phyloP scores from a whole-genome alignment of 2,797 vertebrate genomes.

The Mastacembelus armatus region DNA sequence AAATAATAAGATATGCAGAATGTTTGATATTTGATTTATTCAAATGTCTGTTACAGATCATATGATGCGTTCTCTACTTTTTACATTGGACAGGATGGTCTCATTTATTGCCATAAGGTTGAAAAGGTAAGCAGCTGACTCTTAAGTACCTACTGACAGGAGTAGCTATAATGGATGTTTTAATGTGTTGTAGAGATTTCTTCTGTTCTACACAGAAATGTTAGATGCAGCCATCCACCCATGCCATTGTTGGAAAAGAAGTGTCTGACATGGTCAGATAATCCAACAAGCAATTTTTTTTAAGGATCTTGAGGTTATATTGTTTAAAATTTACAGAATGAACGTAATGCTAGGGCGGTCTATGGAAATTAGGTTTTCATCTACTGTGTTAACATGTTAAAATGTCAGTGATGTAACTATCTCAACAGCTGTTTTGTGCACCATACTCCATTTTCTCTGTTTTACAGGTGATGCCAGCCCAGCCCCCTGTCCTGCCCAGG shows the following conservation, averaged over 20 bases:
- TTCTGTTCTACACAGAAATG: too few species aligned
- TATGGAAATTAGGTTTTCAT: background rate
- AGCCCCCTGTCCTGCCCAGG: conserved; percentile 80
- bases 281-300: background rate
- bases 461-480: conserved; percentile 89
- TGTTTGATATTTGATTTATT: too few species aligned
- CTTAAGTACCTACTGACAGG: background rate
- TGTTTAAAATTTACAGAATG: background rate
- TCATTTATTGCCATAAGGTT: conserved; percentile 90
- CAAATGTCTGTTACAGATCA: conserved; percentile 81
- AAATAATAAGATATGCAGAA: too few species aligned
- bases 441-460: background rate
- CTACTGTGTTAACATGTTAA: background rate
- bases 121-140: conserved; percentile 86
- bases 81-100: conserved; percentile 89
- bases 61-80: conserved; percentile 95
- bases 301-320: background rate
- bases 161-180: background rate
- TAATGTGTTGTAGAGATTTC: background rate
- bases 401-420: background rate
- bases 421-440: background rate
- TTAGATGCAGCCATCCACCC: too few species aligned
- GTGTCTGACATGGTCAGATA: background rate
- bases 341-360: too few species aligned
- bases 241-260: background rate